Conservation (phyloP, 2,797 vertebrate species). For the Phrynocephalus guinanensis region DNA sequence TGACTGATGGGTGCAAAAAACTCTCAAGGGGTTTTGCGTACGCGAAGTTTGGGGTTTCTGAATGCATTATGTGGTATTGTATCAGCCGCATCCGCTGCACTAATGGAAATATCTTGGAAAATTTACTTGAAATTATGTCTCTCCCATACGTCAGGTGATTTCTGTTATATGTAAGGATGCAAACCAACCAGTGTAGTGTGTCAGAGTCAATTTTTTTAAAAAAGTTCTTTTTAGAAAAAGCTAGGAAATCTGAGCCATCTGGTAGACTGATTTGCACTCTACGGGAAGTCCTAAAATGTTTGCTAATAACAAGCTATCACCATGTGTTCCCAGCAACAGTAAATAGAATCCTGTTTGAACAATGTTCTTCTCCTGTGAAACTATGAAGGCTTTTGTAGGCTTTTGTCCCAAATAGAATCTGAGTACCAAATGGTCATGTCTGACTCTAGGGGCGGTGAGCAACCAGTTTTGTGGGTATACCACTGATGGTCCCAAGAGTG, state of each 20-base stretch:
- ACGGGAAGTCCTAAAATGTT: conserved; percentile 35
- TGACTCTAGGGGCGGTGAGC: too few relatives aligned
- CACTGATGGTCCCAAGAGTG: not conserved
- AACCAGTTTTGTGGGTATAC: too few relatives aligned
- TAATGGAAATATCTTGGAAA: conserved; percentile 41
- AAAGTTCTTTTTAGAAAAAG: not conserved
- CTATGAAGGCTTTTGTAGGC: not conserved
- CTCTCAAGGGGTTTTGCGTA: conserved; percentile 48
- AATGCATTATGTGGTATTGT: conserved; percentile 31
- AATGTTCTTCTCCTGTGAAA: not conserved
- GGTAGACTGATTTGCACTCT: conserved; percentile 26
- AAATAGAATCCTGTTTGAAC: conserved; percentile 14
- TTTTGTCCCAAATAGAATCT: not conserved
- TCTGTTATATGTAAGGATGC: conserved; percentile 7
- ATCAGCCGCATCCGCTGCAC: not conserved
- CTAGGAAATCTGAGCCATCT: conserved; percentile 22
- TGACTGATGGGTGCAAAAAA: conserved; percentile 56
- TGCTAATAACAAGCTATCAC: conserved; percentile 29
- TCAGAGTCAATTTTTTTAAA: not conserved
- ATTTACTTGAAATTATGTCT: conserved; percentile 31
- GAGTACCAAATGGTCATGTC: too few relatives aligned
- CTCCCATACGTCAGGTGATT: conserved; percentile 24
- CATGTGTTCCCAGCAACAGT: conserved; percentile 26
- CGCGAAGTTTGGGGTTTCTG: conserved; percentile 39
- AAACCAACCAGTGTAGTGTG: conserved; percentile 6